Evolutionary conservation across 2,113 vertebrate genomes (phyloP).

Genomic region (Podarcis muralis): DNA sequence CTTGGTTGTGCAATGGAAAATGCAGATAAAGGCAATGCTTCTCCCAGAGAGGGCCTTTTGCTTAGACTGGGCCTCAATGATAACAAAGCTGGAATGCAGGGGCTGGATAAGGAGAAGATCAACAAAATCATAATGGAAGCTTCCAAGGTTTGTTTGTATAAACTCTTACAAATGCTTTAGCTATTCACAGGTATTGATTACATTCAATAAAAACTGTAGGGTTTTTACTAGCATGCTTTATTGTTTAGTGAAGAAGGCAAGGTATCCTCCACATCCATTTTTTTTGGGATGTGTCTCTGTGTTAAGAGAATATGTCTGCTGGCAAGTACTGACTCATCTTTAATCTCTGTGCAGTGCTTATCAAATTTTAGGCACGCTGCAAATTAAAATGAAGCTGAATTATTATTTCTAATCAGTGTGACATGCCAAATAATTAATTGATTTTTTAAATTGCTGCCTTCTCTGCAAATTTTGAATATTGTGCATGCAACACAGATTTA

Average conservation of each 20-base stretch:
- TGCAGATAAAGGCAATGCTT: conserved; percentile 52
- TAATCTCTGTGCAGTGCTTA: not conserved
- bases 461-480: not conserved
- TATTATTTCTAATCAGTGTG: not conserved
- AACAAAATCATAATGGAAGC: conserved; percentile 97
- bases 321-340: not conserved
- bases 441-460: not conserved
- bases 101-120: conserved; percentile 95
- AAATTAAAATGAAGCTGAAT: too few relatives aligned
- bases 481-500: not conserved
- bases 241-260: not conserved
- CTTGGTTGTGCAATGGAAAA: conserved; percentile 59
- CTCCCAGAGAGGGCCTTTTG: conserved; percentile 76
- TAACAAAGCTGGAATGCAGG: conserved; percentile 98
- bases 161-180: not conserved
- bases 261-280: not conserved
- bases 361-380: not conserved
- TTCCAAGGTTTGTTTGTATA: conserved; percentile 85
- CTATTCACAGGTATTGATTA: not conserved
- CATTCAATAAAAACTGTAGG: not conserved
- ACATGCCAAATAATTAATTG: not conserved
- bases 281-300: too few relatives aligned
- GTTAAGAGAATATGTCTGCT: not conserved
- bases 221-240: conserved; percentile 61
- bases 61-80: conserved; percentile 96